phyloP scores from a whole-genome alignment of 2,797 vertebrate genomes.

The Halcyon smyrnensis region DNA sequence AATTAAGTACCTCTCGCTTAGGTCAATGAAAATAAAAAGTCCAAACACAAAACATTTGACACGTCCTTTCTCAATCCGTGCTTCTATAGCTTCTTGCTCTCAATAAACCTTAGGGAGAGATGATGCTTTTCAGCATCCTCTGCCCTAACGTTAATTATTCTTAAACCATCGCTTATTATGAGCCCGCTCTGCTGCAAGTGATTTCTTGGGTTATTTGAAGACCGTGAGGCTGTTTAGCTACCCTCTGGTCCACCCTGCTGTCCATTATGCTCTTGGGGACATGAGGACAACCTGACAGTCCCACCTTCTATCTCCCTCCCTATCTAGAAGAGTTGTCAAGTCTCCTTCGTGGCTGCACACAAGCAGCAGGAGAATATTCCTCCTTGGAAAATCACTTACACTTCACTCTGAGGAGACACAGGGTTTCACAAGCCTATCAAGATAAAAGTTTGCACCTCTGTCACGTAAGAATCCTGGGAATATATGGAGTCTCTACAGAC shows the following conservation, averaged over 20 bases:
- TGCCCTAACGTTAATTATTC: background rate
- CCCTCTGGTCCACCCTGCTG: background rate
- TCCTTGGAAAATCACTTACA: background rate
- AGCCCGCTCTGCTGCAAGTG: fast-evolving
- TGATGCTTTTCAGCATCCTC: fast-evolving
- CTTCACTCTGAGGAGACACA: background rate
- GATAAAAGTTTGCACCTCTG: background rate
- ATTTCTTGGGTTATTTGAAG: background rate
- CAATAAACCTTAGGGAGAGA: background rate
- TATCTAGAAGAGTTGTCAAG: background rate
- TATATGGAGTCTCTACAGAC: fast-evolving
- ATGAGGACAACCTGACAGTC: background rate
- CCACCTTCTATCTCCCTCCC: background rate
- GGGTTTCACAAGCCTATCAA: background rate
- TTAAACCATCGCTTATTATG: background rate
- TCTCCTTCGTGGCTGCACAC: background rate
- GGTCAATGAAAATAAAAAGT: background rate
- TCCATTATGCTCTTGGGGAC: background rate
- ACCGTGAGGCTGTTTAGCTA: background rate
- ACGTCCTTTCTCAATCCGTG: background rate
- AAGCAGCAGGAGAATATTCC: background rate
- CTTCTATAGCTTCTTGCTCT: background rate
- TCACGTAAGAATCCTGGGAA: background rate
- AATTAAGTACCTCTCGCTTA: constrained; percentile 14
- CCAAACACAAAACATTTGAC: background rate